phyloP scores from a whole-genome alignment of 2,797 vertebrate species.

The Champsocephalus esox region DNA sequence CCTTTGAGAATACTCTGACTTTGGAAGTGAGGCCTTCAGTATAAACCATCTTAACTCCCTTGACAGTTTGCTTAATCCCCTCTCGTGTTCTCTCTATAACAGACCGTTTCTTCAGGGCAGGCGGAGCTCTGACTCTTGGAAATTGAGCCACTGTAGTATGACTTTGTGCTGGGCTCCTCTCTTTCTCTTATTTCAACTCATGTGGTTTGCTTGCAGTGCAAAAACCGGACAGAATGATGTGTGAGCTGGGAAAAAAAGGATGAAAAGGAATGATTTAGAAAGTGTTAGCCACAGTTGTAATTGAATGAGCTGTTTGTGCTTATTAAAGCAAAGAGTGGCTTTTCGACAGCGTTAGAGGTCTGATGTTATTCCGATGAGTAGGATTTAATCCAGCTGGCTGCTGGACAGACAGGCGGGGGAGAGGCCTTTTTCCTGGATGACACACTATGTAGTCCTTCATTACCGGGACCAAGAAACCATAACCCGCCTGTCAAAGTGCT shows the following conservation, averaged over 20 bases:
- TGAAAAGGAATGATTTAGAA: slow-evolving; percentile 44
- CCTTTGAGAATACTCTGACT: slow-evolving; percentile 63
- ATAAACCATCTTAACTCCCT: slow-evolving; percentile 64
- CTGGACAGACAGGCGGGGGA: slow-evolving; percentile 62
- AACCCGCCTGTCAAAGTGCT: slow-evolving; percentile 69
- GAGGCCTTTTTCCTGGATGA: slow-evolving; percentile 71
- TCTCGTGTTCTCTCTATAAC: slow-evolving; percentile 58
- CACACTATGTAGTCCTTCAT: slow-evolving; percentile 78
- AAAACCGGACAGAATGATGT: slow-evolving; percentile 36
- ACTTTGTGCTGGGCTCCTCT: slow-evolving; percentile 27
- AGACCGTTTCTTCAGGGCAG: slow-evolving; percentile 26
- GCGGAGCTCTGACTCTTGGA: slow-evolving; percentile 37
- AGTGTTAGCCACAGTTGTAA: slow-evolving; percentile 52
- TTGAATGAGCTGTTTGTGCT: slow-evolving; percentile 59
- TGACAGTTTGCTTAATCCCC: slow-evolving; percentile 69
- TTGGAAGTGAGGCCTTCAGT: slow-evolving; percentile 65
- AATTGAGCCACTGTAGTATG: slow-evolving; percentile 47
- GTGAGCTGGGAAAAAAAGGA: slow-evolving; percentile 46
- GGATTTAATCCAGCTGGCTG: slow-evolving; percentile 72
- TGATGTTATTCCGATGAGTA: slow-evolving; percentile 66
- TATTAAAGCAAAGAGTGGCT: slow-evolving; percentile 51
- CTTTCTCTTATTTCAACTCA: slow-evolving; percentile 46
- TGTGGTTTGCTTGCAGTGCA: slow-evolving; percentile 58
- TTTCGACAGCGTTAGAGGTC: slow-evolving; percentile 45
- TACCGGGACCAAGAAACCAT: slow-evolving; percentile 70